Evolutionary conservation across 1,140 invertebrate species (phyloP).

Genomic region (Cyrtorhinus lividipennis): DNA sequence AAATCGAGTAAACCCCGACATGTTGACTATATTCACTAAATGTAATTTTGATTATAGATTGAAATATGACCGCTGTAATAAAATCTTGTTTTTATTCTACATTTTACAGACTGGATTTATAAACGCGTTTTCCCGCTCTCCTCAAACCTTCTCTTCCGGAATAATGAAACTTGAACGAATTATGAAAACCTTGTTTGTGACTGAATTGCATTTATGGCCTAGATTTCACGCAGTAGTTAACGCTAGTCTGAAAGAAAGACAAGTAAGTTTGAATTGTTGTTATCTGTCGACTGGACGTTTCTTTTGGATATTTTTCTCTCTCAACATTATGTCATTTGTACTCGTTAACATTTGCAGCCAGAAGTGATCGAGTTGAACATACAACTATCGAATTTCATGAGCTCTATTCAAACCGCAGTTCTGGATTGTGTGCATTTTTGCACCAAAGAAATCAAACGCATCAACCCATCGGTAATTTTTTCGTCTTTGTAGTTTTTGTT

Average conservation of each 20-base stretch:
- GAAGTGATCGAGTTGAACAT: constrained; percentile 82
- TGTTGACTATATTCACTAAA: too few relatives aligned
- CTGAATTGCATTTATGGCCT: constrained; percentile 85
- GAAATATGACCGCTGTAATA: background rate
- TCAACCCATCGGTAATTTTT: constrained; percentile 54
- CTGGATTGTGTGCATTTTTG: constrained; percentile 82
- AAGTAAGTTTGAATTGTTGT: constrained; percentile 30
- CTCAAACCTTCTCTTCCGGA: constrained; percentile 76
- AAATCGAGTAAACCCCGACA: constrained; percentile 64
- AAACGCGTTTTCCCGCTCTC: constrained; percentile 82
- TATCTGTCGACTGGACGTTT: background rate
- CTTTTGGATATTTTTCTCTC: too few relatives aligned
- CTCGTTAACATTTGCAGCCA: constrained; percentile 47
- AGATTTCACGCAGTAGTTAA: constrained; percentile 51
- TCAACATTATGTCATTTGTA: too few relatives aligned
- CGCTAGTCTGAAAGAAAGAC: constrained; percentile 39
- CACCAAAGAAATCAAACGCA: constrained; percentile 73
- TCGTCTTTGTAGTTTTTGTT: constrained; percentile 7
- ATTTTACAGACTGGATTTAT: constrained; percentile 74
- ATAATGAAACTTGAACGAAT: constrained; percentile 78
- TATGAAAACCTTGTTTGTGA: constrained; percentile 85
- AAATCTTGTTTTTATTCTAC: constrained; percentile 9
- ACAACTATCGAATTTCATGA: constrained; percentile 61
- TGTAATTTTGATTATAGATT: constrained; percentile 2
- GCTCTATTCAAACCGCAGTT: constrained; percentile 69